phyloP scores from a whole-genome alignment of 2,888 invertebrate species.

The Oasisia sp. region DNA sequence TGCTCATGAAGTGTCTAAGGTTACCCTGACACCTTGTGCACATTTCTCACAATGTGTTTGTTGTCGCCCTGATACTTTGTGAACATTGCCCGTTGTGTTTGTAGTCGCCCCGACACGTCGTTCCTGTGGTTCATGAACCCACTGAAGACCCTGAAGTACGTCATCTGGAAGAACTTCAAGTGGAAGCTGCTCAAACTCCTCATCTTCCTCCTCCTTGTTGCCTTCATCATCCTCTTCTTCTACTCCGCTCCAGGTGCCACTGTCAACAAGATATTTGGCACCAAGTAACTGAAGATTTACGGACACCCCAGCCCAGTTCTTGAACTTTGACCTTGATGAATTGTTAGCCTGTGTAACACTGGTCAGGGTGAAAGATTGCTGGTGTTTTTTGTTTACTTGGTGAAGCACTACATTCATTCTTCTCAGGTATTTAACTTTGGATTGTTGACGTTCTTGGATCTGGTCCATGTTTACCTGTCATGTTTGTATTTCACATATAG shows the following conservation, averaged over 20 bases:
- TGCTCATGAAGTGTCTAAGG: too few relatives aligned
- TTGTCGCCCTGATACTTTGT: neutral
- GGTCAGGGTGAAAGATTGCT: neutral
- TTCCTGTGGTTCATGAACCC: conserved; percentile 47
- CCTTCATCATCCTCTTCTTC: conserved; percentile 40
- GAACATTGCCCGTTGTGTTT: neutral
- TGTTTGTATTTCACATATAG: too few relatives aligned
- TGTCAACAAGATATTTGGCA: conserved; percentile 37
- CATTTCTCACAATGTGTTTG: too few relatives aligned
- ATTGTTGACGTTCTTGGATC: neutral
- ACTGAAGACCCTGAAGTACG: conserved; percentile 42
- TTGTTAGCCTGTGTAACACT: neutral
- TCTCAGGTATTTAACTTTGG: too few relatives aligned
- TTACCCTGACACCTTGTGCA: neutral
- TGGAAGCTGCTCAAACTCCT: conserved; percentile 42
- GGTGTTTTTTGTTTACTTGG: neutral
- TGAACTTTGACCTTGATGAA: neutral
- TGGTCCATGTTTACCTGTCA: neutral
- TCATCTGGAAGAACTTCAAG: conserved; percentile 46
- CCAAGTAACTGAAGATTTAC: neutral
- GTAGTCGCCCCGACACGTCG: conserved; percentile 45
- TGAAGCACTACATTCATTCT: neutral
- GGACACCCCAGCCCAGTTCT: neutral
- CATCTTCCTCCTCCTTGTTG: conserved; percentile 36
- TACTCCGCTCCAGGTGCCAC: conserved; percentile 40